phyloP scores from a whole-genome alignment of 2,113 vertebrate genomes.

The Mugil cephalus region DNA sequence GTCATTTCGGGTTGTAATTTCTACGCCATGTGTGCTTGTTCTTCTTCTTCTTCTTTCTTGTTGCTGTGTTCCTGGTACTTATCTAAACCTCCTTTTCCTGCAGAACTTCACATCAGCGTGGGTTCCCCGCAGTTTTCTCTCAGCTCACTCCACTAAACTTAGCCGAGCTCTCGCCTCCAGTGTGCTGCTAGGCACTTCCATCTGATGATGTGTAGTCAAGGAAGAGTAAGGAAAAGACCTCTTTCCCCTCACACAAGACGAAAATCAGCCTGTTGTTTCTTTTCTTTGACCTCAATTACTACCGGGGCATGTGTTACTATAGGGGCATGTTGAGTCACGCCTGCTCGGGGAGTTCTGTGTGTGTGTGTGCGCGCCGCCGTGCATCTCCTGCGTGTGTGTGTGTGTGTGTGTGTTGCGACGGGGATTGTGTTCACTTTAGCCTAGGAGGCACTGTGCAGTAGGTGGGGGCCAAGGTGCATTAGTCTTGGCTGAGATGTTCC shows the following conservation, averaged over 20 bases:
- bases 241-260: slow-evolving; percentile 47
- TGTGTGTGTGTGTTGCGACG: slow-evolving; percentile 40
- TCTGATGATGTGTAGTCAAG: slow-evolving; percentile 57
- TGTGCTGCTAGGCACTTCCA: slow-evolving; percentile 57
- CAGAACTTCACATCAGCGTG: slow-evolving; percentile 31
- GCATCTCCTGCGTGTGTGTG: slow-evolving; percentile 33
- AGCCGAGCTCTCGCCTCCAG: slow-evolving; percentile 42
- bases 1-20: not conserved
- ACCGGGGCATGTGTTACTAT: slow-evolving; percentile 66
- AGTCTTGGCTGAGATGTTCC: slow-evolving; percentile 73
- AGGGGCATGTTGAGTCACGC: slow-evolving; percentile 74
- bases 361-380: slow-evolving; percentile 15
- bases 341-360: slow-evolving; percentile 51
- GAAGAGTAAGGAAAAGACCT: slow-evolving; percentile 53
- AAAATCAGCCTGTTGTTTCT: slow-evolving; percentile 77
- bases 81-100: slow-evolving; percentile 33
- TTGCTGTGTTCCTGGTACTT: not conserved
- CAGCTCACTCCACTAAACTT: slow-evolving; percentile 52
- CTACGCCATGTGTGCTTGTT: not conserved
- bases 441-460: slow-evolving; percentile 56
- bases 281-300: slow-evolving; percentile 82
- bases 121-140: slow-evolving; percentile 37
- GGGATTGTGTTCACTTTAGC: slow-evolving; percentile 62
- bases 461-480: slow-evolving; percentile 71
- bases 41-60: slow-evolving; percentile 1